phyloP scores from a whole-genome alignment of 2,113 vertebrate genomes.

The Oryzias woworae region DNA sequence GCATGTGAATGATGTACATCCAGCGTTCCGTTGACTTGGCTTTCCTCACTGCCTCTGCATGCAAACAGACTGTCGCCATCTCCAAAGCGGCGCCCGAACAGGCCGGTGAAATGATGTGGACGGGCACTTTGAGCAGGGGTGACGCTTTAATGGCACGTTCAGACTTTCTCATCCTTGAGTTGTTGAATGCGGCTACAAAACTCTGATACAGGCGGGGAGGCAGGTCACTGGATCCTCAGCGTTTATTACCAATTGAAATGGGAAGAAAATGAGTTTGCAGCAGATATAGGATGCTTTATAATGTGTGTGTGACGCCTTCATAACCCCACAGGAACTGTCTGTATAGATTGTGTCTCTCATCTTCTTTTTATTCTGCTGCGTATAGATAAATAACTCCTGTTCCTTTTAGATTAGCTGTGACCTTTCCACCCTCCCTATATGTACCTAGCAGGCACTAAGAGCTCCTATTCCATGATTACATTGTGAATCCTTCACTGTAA shows the following conservation, averaged over 20 bases:
- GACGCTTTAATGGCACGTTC: conserved; percentile 38
- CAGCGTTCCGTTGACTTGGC: conserved; percentile 57
- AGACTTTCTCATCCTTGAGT: conserved; percentile 41
- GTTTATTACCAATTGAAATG: conserved; percentile 64
- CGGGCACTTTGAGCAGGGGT: conserved; percentile 26
- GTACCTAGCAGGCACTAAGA: conserved; percentile 56
- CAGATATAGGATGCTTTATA: conserved; percentile 32
- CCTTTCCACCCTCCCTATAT: conserved; percentile 65
- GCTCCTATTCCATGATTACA: conserved; percentile 65
- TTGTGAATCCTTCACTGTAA: conserved; percentile 76
- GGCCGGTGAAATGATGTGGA: conserved; percentile 41
- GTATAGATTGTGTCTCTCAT: conserved; percentile 66
- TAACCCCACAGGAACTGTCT: conserved; percentile 46
- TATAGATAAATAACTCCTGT: conserved; percentile 76
- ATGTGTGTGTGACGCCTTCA: conserved; percentile 27
- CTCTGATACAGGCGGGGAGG: conserved; percentile 30
- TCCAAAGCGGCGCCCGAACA: conserved; percentile 51
- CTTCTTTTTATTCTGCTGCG: conserved; percentile 63
- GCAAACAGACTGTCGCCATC: conserved; percentile 47
- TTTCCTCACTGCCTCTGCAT: conserved; percentile 44
- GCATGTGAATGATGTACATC: conserved; percentile 73
- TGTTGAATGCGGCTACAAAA: conserved; percentile 42
- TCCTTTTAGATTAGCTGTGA: conserved; percentile 73
- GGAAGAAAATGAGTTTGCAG: conserved; percentile 58
- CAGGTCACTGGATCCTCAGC: conserved; percentile 51